phyloP scores from a whole-genome alignment of 2,797 vertebrate genomes.

The Rhyacichthys aspro region DNA sequence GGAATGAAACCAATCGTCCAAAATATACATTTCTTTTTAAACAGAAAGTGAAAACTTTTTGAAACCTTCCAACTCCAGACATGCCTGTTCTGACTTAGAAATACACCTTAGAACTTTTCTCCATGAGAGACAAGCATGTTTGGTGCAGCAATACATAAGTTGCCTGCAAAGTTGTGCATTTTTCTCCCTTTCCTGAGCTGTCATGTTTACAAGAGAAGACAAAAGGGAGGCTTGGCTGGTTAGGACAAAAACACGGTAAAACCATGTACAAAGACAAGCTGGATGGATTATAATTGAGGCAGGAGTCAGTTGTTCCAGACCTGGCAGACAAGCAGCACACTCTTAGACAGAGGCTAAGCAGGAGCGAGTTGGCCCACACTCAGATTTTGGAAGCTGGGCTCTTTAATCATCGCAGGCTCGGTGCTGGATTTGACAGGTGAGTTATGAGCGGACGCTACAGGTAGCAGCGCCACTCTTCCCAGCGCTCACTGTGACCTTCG shows the following conservation, averaged over 20 bases:
- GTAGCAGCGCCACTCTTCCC: slow-evolving; percentile 63
- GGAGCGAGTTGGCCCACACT: slow-evolving; percentile 63
- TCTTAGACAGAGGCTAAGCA: slow-evolving; percentile 69
- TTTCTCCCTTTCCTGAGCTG: slow-evolving; percentile 16
- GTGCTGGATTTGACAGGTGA: slow-evolving; percentile 69
- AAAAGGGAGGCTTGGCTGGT: slow-evolving; percentile 10
- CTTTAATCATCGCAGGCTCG: slow-evolving; percentile 69
- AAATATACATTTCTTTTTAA: too few relatives aligned
- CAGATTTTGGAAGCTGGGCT: slow-evolving; percentile 57
- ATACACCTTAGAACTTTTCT: too few relatives aligned
- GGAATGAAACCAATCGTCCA: too few relatives aligned
- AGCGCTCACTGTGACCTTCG: slow-evolving; percentile 70
- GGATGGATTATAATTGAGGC: slow-evolving; percentile 54
- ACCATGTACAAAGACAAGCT: background rate
- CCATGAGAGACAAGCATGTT: too few relatives aligned
- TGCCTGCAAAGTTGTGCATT: background rate
- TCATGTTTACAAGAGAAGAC: slow-evolving; percentile 32
- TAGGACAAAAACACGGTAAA: slow-evolving; percentile 24
- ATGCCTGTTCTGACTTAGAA: too few relatives aligned
- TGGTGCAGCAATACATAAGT: too few relatives aligned
- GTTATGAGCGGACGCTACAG: slow-evolving; percentile 70
- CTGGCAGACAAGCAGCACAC: slow-evolving; percentile 43
- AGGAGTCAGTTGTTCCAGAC: slow-evolving; percentile 51
- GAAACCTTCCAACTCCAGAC: too few relatives aligned
- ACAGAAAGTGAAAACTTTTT: too few relatives aligned